Percentiles rank a stretch among this genome's conserved stretches.
phyloP scores from a whole-genome alignment of 23 tunicate genomes.

The Ciona savignyi region DNA sequence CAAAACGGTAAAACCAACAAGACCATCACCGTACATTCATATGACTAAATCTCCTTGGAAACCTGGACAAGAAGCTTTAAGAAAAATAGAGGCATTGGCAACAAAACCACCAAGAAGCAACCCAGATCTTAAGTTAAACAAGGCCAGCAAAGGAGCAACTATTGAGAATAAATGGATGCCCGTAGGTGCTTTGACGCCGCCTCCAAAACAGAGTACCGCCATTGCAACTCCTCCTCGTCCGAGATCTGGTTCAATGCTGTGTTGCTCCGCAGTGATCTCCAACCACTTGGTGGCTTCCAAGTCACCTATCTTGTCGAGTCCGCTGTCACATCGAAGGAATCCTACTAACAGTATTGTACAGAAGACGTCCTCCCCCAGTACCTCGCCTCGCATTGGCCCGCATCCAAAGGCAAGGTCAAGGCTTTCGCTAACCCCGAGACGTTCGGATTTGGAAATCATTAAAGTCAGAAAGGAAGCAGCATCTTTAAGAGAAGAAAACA shows the following conservation, averaged over 20 bases:
- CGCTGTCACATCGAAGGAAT: background rate
- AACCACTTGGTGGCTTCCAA: background rate
- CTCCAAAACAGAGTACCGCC: background rate
- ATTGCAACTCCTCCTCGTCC: constrained; percentile 1
- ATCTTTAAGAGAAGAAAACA: background rate
- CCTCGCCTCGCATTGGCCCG: background rate
- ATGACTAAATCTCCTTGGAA: background rate
- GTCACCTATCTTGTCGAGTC: background rate
- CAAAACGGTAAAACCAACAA: background rate
- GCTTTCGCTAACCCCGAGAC: background rate
- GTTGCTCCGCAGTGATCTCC: background rate
- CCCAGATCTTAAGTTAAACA: background rate
- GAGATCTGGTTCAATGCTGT: background rate
- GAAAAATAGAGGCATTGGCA: background rate
- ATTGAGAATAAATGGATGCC: background rate
- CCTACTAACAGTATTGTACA: background rate
- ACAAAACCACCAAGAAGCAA: background rate
- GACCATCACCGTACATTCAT: background rate
- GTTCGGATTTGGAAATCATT: background rate
- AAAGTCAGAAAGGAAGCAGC: background rate
- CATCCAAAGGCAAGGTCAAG: background rate
- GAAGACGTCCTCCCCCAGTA: background rate
- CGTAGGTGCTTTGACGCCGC: background rate
- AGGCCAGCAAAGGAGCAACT: background rate
- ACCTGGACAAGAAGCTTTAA: background rate